phyloP scores from a whole-genome alignment of 2,888 invertebrate genomes.

The Ligdia adustata region DNA sequence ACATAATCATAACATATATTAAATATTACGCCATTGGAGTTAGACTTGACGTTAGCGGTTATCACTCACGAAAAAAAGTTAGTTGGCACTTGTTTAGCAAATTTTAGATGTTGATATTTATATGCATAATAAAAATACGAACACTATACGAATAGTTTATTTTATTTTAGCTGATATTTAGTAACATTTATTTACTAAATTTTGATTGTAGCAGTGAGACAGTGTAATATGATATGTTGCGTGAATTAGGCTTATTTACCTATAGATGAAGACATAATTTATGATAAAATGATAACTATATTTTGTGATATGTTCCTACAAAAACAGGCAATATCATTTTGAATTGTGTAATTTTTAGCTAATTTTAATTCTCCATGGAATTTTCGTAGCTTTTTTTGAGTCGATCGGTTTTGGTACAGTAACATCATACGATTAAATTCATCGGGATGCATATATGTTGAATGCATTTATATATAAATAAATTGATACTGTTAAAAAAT shows the following conservation, averaged over 20 bases:
- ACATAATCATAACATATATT: conserved; percentile 22
- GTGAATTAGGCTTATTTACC: conserved; percentile 14
- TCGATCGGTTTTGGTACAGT: conserved; percentile 41
- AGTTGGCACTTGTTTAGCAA: conserved; percentile 74
- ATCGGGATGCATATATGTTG: no score
- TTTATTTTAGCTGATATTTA: conserved; percentile 23
- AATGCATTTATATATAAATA: no score
- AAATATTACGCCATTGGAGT: conserved; percentile 46
- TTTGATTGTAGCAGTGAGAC: conserved; percentile 23
- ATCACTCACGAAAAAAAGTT: conserved; percentile 62
- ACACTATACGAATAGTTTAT: conserved; percentile 30
- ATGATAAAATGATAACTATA: conserved; percentile 5
- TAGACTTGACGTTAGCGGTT: conserved; percentile 64
- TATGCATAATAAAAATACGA: conserved; percentile 29
- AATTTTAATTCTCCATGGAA: conserved; percentile 49
- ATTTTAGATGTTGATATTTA: conserved; percentile 59
- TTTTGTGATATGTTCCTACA: conserved; percentile 14
- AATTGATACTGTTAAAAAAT: conserved; percentile 1
- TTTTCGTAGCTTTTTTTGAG: conserved; percentile 1
- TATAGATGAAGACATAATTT: conserved; percentile 5
- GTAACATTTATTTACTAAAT: conserved; percentile 10
- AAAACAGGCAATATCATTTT: neutral
- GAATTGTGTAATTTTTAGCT: conserved; percentile 8
- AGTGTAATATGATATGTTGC: conserved; percentile 26
- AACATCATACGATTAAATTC: no score